Evolutionary conservation across 2,113 vertebrate genomes (phyloP).

Genomic region (Pungitius pungitius): DNA sequence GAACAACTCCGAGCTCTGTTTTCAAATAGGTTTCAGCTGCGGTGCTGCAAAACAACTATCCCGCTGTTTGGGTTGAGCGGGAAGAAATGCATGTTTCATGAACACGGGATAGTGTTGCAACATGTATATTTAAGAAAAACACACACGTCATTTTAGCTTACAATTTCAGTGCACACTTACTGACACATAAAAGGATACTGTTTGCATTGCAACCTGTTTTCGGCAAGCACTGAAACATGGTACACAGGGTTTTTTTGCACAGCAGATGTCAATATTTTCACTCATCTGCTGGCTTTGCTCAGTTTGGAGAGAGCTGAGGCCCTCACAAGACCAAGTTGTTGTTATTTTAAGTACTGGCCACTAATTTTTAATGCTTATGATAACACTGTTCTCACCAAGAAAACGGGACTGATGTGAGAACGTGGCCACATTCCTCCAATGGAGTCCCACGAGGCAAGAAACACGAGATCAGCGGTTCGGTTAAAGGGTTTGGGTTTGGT

Average conservation of each 20-base stretch:
- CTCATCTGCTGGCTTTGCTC: too few relatives aligned
- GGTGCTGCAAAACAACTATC: slow-evolving; percentile 50
- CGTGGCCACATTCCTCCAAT: not conserved
- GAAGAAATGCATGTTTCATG: slow-evolving; percentile 51
- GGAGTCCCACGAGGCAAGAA: not conserved
- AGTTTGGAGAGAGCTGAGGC: slow-evolving; percentile 29
- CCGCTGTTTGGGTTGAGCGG: slow-evolving; percentile 47
- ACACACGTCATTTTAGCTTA: not conserved
- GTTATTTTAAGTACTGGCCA: not conserved
- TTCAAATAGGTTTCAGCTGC: slow-evolving; percentile 69
- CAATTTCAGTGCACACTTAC: not conserved
- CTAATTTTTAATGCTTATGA: not conserved
- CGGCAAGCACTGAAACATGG: slow-evolving; percentile 34
- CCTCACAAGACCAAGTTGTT: slow-evolving; percentile 10
- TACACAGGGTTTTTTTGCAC: slow-evolving; percentile 13
- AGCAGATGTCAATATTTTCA: slow-evolving; percentile 1
- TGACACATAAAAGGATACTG: slow-evolving; percentile 17
- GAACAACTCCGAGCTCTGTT: slow-evolving; percentile 67
- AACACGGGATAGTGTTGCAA: slow-evolving; percentile 29
- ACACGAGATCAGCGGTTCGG: not conserved
- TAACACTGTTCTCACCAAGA: not conserved
- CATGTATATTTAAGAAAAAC: slow-evolving; percentile 34
- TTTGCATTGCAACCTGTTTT: slow-evolving; percentile 48
- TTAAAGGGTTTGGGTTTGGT: not conserved
- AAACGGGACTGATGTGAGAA: slow-evolving; percentile 3